These are phyloP conservation scores for Noctua fimbriata DNA, from an alignment of 2,888 invertebrate species.

Conservation along the genomic window DNA sequence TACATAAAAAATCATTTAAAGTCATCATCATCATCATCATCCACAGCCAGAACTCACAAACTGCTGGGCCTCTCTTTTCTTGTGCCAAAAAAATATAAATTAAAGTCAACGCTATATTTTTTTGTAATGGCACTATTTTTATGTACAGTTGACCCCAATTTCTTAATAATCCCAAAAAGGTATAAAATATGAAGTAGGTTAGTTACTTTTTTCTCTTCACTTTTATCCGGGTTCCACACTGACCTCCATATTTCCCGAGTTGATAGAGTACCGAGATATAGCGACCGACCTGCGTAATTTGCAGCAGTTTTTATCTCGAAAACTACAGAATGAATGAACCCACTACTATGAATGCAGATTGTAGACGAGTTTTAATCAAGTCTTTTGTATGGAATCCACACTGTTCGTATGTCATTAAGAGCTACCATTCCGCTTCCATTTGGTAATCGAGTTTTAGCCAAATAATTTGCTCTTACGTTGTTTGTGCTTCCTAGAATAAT, in stretches of 20 bases:
- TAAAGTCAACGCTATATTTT: neutral
- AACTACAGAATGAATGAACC: constrained; percentile 43
- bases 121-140: neutral
- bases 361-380: constrained; percentile 53
- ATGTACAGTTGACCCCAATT: neutral
- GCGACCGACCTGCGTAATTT: constrained; percentile 21
- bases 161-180: neutral
- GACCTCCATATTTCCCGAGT: constrained; percentile 39
- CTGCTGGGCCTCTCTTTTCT: too few relatives aligned
- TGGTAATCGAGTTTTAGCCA: constrained; percentile 20
- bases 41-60: too few relatives aligned
- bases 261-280: constrained; percentile 17
- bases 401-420: constrained; percentile 34
- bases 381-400: constrained; percentile 40
- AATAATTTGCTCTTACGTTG: constrained; percentile 3
- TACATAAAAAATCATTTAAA: neutral
- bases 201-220: constrained; percentile 2
- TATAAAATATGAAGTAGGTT: neutral
- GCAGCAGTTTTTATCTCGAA: constrained; percentile 44
- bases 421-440: constrained; percentile 7
- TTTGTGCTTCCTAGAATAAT: neutral
- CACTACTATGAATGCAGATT: constrained; percentile 41
- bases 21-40: neutral
- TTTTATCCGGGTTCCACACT: constrained; percentile 13
- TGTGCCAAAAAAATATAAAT: neutral